Conservation (phyloP, 2,797 vertebrate genomes). For the Peromyscus nudipes region DNA sequence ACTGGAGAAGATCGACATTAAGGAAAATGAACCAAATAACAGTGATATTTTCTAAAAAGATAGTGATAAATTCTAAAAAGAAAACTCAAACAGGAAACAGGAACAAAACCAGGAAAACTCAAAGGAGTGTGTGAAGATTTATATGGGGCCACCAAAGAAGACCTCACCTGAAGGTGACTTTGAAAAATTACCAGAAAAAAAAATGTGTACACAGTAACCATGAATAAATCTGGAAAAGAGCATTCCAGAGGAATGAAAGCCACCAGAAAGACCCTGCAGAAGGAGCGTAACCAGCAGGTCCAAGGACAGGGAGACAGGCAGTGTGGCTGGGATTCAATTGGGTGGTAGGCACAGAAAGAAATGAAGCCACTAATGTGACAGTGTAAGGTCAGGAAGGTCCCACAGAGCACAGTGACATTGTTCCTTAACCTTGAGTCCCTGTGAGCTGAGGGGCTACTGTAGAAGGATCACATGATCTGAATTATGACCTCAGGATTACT, state of each 20-base stretch:
- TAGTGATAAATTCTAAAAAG: conserved; percentile 4
- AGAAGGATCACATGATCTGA: background rate
- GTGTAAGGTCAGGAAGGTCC: background rate
- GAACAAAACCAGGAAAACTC: background rate
- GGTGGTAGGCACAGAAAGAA: background rate
- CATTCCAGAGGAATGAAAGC: background rate
- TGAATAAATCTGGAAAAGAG: background rate
- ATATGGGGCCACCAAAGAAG: background rate
- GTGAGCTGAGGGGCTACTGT: background rate
- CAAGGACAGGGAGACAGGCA: background rate
- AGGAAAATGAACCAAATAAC: conserved; percentile 29
- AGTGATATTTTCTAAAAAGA: no score
- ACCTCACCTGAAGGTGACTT: background rate
- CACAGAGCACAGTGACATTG: accelerated
- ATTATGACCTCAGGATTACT: background rate
- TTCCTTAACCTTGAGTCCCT: background rate
- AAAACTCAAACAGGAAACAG: conserved; percentile 6
- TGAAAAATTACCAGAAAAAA: conserved; percentile 26
- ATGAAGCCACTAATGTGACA: background rate
- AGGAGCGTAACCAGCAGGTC: background rate
- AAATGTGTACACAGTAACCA: background rate
- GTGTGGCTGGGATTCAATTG: background rate
- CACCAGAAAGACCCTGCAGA: background rate
- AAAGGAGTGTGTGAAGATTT: background rate
- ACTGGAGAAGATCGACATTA: background rate